Evolutionary conservation across 2,797 vertebrate genomes (phyloP).

Genomic region (Chromis chromis): DNA sequence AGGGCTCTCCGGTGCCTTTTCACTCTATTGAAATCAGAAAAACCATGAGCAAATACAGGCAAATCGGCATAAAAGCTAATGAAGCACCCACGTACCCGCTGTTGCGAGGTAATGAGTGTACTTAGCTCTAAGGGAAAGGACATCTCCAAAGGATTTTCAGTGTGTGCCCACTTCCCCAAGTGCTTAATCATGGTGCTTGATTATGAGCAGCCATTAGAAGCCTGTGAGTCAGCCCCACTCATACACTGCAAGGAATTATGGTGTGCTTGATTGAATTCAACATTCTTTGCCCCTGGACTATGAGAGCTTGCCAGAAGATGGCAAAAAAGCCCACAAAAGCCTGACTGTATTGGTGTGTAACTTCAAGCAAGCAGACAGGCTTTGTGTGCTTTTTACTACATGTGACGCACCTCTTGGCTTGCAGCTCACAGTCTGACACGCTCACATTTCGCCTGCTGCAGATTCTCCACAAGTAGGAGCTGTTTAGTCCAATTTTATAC

Average conservation of each 20-base stretch:
- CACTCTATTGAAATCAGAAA: conserved; percentile 68
- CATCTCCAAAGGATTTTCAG: conserved; percentile 78
- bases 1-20: conserved; percentile 72
- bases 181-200: conserved; percentile 83
- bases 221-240: conserved; percentile 78
- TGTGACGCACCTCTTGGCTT: conserved; percentile 20
- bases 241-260: conserved; percentile 77
- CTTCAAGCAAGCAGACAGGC: conserved; percentile 48
- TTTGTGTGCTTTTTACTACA: conserved; percentile 46
- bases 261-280: conserved; percentile 77
- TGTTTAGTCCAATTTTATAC: not conserved
- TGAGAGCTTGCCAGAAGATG: conserved; percentile 58
- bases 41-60: conserved; percentile 72
- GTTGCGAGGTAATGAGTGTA: conserved; percentile 78
- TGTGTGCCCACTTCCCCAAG: conserved; percentile 79
- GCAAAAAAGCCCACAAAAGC: conserved; percentile 40
- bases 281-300: conserved; percentile 65
- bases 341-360: conserved; percentile 49
- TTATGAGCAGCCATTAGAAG: conserved; percentile 81
- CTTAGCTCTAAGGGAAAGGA: conserved; percentile 80
- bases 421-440: not conserved
- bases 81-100: conserved; percentile 78
- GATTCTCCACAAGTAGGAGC: conserved; percentile 25
- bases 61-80: conserved; percentile 79
- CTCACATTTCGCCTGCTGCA: conserved; percentile 4